phyloP scores from a whole-genome alignment of 2,888 invertebrate genomes.

The Abrostola triplasia region DNA sequence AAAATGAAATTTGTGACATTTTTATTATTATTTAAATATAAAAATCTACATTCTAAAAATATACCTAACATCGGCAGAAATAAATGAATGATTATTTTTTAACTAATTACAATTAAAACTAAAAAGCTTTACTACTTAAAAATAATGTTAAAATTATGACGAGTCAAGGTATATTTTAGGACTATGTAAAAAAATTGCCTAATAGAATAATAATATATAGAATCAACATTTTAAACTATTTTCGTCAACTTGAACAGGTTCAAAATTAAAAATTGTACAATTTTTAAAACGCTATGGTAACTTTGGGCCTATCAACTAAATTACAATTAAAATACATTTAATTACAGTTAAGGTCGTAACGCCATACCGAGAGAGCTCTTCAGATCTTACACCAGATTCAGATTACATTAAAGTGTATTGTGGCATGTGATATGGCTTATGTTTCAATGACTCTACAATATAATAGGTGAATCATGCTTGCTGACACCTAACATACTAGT shows the following conservation, averaged over 20 bases:
- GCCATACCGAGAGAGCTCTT: conserved; percentile 56
- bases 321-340: conserved; percentile 63
- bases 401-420: conserved; percentile 45
- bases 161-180: conserved; percentile 61
- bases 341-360: conserved; percentile 52
- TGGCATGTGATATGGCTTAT: conserved; percentile 74
- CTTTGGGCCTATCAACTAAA: conserved; percentile 76
- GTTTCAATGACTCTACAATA: conserved; percentile 47
- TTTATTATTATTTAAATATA: conserved; percentile 50
- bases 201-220: no score
- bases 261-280: conserved; percentile 76
- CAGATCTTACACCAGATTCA: conserved; percentile 52
- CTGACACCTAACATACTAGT: conserved; percentile 52
- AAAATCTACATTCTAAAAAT: conserved; percentile 52
- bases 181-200: conserved; percentile 51
- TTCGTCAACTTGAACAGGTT: conserved; percentile 55
- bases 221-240: conserved; percentile 57
- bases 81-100: conserved; percentile 52
- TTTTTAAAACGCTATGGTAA: conserved; percentile 79
- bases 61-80: conserved; percentile 49
- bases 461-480: conserved; percentile 50
- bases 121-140: conserved; percentile 74
- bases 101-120: conserved; percentile 63
- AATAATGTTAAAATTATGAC: conserved; percentile 68
- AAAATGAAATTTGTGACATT: conserved; percentile 52